phyloP scores from a whole-genome alignment of 2,888 invertebrate genomes.

The Miltochrista miniata region DNA sequence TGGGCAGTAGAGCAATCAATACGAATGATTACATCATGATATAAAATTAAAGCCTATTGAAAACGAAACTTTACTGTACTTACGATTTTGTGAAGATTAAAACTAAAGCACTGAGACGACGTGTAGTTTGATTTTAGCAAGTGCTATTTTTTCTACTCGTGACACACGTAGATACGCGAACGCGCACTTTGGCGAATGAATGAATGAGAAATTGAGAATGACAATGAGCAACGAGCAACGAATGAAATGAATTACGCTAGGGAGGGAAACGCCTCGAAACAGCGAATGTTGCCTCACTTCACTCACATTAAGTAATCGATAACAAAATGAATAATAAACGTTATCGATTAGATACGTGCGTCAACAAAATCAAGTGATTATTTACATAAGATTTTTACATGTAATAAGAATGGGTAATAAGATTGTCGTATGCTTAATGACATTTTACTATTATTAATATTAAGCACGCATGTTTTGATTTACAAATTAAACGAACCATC shows the following conservation, averaged over 20 bases:
- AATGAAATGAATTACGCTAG: not conserved
- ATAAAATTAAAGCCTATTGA: not conserved
- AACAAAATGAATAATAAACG: not conserved
- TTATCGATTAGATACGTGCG: not conserved
- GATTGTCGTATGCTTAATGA: not conserved
- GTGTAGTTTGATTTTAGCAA: slow-evolving; percentile 34
- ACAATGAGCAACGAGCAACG: not conserved
- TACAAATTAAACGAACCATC: slow-evolving; percentile 1
- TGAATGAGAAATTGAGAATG: slow-evolving; percentile 25
- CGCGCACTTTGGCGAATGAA: slow-evolving; percentile 10
- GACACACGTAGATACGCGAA: slow-evolving; percentile 21
- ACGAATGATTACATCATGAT: slow-evolving; percentile 6
- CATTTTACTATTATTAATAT: not conserved
- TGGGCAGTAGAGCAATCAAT: slow-evolving; percentile 16
- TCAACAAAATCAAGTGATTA: not conserved
- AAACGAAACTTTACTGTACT: slow-evolving; percentile 23
- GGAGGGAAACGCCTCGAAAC: not conserved
- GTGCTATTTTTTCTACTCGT: slow-evolving; percentile 13
- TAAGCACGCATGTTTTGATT: not conserved
- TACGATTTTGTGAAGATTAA: slow-evolving; percentile 34
- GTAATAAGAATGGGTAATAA: not conserved
- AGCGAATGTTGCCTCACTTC: slow-evolving; percentile 7
- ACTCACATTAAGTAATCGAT: slow-evolving; percentile 9
- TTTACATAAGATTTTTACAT: not conserved
- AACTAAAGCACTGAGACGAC: slow-evolving; percentile 15